Base-by-base conservation (phyloP, 2,888 invertebrate genomes). In the Aleiodes testaceus region DNA sequence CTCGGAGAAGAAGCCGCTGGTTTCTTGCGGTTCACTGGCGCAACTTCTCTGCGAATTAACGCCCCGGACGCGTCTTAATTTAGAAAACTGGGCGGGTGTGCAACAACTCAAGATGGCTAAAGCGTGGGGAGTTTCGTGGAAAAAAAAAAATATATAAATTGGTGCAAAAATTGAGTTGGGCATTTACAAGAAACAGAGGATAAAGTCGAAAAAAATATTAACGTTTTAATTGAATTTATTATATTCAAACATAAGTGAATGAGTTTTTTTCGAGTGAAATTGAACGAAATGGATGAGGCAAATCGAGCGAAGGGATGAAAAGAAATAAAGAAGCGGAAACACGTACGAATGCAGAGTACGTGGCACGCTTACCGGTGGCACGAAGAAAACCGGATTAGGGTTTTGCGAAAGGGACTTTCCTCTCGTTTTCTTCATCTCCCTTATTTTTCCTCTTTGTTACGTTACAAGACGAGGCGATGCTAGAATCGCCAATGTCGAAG, bases 1-100 rank as follows among this genome's bases (percentile, higher is more conserved):
- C 53, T 22, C 9, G 12, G 45, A 49, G 61, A 65, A 53, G 65
- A 26, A 42, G 61, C 66, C 42, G 65, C 44, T 49, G 61, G 61
- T 59, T 59, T 59, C 59, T 59, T 59, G 59, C 42, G 59, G 52
- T 71, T 36, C 66, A 66, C 66, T 42, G 52, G 59, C 36, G 9
- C 63, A 70, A 72, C 75, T 71, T 70, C 74, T 72, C 75, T 73
- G 74, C 79, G 79, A 82, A 82, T 81, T 80, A 81, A 80, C 79
- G 77, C 77, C 74, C 74, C 75, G 78, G 78, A 79, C 80, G 77
- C 77, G 80, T 81, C 82, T 81, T 80, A 81, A 82, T 82, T 82
- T 82, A 81, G 80, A 80, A n/a, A 55, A 61, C 71, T 59, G 59
- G 59, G 59, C 59, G 36, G 59, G 59, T 59, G 59, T 59, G 59